Base-by-base conservation (phyloP, 2,113 vertebrate species). In the Canis aureus region DNA sequence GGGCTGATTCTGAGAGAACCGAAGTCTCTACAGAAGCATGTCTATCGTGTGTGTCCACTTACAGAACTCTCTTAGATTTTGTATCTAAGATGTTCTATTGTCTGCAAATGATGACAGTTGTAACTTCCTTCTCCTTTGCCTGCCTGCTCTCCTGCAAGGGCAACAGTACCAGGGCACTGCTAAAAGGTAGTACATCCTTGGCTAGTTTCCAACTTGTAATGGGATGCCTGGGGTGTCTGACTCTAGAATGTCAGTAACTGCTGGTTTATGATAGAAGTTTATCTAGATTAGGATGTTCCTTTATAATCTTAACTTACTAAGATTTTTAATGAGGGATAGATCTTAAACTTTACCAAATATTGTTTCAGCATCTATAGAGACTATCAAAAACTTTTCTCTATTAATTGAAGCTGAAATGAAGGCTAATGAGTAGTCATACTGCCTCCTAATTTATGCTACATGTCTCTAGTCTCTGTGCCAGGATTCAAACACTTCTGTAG, bases 291-390 rank as follows among this genome's bases (percentile, higher is more conserved):
- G 8, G 22, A 67, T n/a, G 51, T 79, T 64, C 80, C 89, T 89
- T 89, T 67, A 62, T 90, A 83, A 55, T 15, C 83, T 80, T 91
- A 64, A 64, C 29, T 89, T 93, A 38, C 83, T 93, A 43, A 86
- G 23, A 78, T 59, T 83, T 92, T 69, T 90, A 76, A 89, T 29
- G 89, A 87, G 11, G 71, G 69, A 29, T 38, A 17, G 83, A 55
- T 62, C 79, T 89, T 49, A 71, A 53, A 55, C 84, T 80, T 81
- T 59, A 83, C 51, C 55, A 35, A 43, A 3, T 73, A 35, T 64
- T 13, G 64, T 64, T 79, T 96, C 79, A n/a, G 78, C 51, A 1
- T 79, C 74, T 96, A 27, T 7, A 95, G 43, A 92, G 69, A 91
- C 67, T 17, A 64, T 38, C 64, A 32, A 22, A 49, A 79, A 22